Percentiles rank a stretch among this genome's conserved stretches.
These are phyloP conservation scores for Eupithecia subfuscata DNA, from an alignment of 2,888 invertebrate species.

Conservation along the genomic window DNA sequence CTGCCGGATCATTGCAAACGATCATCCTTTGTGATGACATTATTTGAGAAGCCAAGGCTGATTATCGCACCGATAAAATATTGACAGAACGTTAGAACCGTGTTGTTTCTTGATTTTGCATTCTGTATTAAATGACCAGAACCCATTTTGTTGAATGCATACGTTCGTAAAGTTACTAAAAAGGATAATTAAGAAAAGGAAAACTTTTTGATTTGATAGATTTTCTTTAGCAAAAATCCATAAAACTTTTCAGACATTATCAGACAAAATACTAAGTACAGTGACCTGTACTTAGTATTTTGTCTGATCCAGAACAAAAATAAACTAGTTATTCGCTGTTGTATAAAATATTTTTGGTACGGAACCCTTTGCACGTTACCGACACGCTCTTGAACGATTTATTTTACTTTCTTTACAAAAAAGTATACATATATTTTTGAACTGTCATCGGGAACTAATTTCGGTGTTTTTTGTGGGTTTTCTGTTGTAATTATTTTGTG, in stretches of 20 bases:
- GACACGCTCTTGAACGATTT: slow-evolving; percentile 38
- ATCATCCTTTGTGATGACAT: background rate
- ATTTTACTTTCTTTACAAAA: slow-evolving; percentile 54
- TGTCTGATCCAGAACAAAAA: background rate
- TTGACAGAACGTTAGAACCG: no score
- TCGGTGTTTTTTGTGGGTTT: slow-evolving; percentile 79
- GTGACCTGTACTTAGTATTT: no score
- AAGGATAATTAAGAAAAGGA: no score
- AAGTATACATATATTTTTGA: slow-evolving; percentile 80
- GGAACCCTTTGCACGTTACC: background rate
- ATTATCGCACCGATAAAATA: no score
- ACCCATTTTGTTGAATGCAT: background rate
- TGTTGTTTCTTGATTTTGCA: background rate
- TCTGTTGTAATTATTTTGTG: slow-evolving; percentile 77
- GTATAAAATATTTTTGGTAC: background rate
- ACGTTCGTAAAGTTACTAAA: background rate
- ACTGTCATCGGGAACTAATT: slow-evolving; percentile 84
- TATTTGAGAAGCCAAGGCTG: background rate
- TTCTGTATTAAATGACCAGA: background rate
- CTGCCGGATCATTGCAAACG: background rate
- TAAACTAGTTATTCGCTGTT: background rate
- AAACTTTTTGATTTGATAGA: no score
- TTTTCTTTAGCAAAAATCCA: background rate
- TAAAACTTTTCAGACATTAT: no score
- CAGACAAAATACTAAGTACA: no score